Evolutionary conservation across 2,113 vertebrate species (phyloP).

Genomic region (Lycaon pictus): DNA sequence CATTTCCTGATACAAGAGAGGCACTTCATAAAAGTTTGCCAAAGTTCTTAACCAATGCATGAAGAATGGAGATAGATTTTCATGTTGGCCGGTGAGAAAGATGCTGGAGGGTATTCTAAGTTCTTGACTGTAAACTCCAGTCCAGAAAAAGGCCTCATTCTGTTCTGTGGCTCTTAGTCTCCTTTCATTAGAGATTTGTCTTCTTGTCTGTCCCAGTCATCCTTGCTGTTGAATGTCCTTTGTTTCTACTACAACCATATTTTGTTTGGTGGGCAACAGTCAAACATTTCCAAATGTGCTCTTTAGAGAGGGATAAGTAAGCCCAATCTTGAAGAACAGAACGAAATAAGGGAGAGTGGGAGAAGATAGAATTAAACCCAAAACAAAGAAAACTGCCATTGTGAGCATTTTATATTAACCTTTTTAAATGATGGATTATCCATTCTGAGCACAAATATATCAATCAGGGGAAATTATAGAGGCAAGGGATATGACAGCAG

Average conservation of each 20-base stretch:
- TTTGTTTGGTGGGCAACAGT: constrained; percentile 11
- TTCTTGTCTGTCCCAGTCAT: constrained; percentile 56
- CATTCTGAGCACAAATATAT: constrained; percentile 82
- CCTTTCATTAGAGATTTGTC: background rate
- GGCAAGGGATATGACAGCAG: constrained; percentile 67
- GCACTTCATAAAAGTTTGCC: background rate
- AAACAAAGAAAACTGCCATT: constrained; percentile 70
- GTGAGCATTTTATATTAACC: constrained; percentile 78
- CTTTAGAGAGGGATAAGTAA: constrained; percentile 8
- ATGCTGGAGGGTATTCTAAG: background rate
- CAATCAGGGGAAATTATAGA: constrained; percentile 82
- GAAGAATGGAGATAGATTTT: background rate
- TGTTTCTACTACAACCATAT: constrained; percentile 35
- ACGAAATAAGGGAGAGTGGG: background rate
- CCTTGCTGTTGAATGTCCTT: background rate
- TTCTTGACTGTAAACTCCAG: background rate
- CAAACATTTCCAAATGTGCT: constrained; percentile 47
- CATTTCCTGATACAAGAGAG: background rate
- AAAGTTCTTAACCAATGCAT: background rate
- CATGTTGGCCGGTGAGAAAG: background rate
- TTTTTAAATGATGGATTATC: constrained; percentile 76
- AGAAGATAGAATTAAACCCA: constrained; percentile 65
- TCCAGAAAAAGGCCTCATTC: background rate
- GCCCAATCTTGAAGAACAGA: background rate
- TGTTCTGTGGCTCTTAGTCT: background rate